Conservation (phyloP, 1,140 invertebrate species). For the Aphaenogaster floridana region DNA sequence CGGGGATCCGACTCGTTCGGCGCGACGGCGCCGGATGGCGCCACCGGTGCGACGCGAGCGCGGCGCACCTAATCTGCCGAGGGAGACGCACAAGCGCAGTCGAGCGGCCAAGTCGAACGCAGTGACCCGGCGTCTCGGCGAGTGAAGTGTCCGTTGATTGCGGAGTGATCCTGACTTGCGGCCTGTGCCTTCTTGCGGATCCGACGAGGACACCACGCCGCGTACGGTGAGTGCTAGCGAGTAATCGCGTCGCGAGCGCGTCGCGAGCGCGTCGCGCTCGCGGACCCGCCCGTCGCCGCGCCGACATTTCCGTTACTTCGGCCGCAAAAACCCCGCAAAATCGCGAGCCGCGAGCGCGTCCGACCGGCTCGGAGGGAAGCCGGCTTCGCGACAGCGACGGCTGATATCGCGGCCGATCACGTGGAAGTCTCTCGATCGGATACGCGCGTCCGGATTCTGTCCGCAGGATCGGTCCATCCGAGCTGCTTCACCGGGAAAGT, state of each 20-base stretch:
- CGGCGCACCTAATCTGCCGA: conserved; percentile 35
- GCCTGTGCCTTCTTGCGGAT: conserved; percentile 61
- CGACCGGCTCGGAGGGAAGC: conserved; percentile 55
- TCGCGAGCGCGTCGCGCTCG: background rate
- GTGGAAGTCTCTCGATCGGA: conserved; percentile 16
- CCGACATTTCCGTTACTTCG: conserved; percentile 23
- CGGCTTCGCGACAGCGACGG: conserved; percentile 51
- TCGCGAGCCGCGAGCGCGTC: conserved; percentile 1
- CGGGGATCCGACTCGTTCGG: background rate
- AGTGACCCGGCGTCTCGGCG: conserved; percentile 69
- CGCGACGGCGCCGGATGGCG: conserved; percentile 47
- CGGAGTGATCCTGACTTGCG: conserved; percentile 59
- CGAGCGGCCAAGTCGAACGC: conserved; percentile 25
- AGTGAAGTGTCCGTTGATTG: conserved; percentile 73
- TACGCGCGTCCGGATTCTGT: background rate
- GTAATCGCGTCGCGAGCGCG: background rate
- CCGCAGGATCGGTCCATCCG: background rate
- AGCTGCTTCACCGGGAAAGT: background rate
- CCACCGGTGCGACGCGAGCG: conserved; percentile 4
- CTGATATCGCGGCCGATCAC: conserved; percentile 48
- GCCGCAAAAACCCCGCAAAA: background rate
- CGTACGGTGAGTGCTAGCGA: conserved; percentile 55
- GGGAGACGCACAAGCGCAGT: conserved; percentile 69
- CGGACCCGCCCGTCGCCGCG: background rate
- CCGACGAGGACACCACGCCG: conserved; percentile 60